These are phyloP conservation scores for Somateria mollissima DNA, from an alignment of 2,797 vertebrate species.

Conservation along the genomic window DNA sequence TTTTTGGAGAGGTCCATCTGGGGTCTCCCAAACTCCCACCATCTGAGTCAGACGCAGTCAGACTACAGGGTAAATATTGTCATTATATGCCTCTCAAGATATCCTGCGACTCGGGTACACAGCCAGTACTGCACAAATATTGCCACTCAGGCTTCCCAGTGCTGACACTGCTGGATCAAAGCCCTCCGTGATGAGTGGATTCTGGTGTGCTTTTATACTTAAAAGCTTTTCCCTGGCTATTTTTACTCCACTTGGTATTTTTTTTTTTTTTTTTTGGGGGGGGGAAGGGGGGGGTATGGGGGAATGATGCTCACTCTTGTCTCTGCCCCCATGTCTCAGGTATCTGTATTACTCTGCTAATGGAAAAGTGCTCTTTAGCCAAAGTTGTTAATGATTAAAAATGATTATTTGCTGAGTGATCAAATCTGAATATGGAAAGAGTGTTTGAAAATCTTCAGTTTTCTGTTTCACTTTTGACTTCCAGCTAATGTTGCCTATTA, in stretches of 20 bases:
- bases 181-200: not conserved
- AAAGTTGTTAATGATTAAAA: not conserved
- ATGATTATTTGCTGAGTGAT: not conserved
- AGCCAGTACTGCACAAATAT: not conserved
- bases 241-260: not conserved
- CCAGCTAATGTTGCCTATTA: not conserved
- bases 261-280: not conserved
- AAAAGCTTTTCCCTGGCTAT: not conserved
- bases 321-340: rapidly evolving
- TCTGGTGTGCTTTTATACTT: not conserved
- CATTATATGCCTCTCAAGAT: not conserved
- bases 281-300: too few relatives aligned
- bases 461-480: not conserved
- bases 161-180: not conserved
- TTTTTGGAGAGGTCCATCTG: not conserved
- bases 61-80: not conserved
- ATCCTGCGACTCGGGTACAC: not conserved
- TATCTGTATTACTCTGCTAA: not conserved
- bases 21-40: not conserved
- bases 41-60: not conserved
- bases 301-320: not conserved
- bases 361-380: not conserved
- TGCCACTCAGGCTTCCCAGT: not conserved
- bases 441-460: not conserved
- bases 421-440: not conserved